phyloP scores from a whole-genome alignment of 1,140 invertebrate species.

The Lucilia sericata region DNA sequence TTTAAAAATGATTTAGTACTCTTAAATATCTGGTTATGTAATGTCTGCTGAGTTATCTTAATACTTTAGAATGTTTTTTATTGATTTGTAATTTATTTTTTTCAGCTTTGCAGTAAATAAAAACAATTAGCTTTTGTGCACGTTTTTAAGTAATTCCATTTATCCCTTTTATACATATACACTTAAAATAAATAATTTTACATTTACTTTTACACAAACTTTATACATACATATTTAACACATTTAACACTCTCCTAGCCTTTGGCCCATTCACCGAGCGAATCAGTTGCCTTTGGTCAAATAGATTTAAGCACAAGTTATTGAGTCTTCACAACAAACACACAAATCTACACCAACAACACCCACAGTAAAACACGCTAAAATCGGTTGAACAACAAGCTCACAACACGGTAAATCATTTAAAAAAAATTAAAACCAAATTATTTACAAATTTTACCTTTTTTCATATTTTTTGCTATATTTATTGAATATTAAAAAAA shows the following conservation, averaged over 20 bases:
- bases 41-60: background rate
- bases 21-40: background rate
- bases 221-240: background rate
- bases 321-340: slow-evolving; percentile 2
- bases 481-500: slow-evolving; percentile 25
- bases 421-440: background rate
- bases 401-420: slow-evolving; percentile 16
- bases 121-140: background rate
- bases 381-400: background rate
- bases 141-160: background rate
- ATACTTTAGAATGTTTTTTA: background rate
- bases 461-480: background rate
- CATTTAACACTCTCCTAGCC: background rate
- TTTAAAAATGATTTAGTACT: background rate
- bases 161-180: background rate
- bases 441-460: background rate
- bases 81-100: background rate
- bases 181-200: too few species aligned
- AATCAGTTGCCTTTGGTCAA: slow-evolving; percentile 25
- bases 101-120: background rate
- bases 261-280: slow-evolving; percentile 27
- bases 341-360: background rate
- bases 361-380: background rate
- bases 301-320: slow-evolving; percentile 20
- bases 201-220: background rate